Conservation (phyloP, 2,888 invertebrate species). For the Leptopterna dolabrata region DNA sequence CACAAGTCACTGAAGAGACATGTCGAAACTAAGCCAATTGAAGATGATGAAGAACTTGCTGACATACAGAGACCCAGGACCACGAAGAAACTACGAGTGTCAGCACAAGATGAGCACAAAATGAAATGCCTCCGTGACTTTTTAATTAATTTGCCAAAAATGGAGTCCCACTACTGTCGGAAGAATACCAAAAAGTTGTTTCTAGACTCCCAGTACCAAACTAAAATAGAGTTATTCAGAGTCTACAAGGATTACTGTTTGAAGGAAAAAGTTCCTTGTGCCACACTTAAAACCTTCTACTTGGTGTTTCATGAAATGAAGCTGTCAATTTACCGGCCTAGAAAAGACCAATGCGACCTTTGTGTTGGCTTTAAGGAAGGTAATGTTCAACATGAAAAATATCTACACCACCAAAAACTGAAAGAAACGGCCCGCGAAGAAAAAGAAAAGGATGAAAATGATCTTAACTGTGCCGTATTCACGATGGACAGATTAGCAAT, state of each 20-base stretch:
- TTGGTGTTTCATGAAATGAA: too few relatives aligned
- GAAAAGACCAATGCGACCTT: too few relatives aligned
- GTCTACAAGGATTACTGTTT: not conserved
- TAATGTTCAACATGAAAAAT: too few relatives aligned
- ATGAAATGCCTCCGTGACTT: not conserved
- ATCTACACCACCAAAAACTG: too few relatives aligned
- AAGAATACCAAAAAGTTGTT: not conserved
- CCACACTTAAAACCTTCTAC: not conserved
- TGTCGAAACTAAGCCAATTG: not conserved
- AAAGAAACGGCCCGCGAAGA: too few relatives aligned
- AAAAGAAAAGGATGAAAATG: too few relatives aligned
- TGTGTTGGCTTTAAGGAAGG: too few relatives aligned
- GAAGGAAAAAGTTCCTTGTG: not conserved
- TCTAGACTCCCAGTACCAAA: not conserved
- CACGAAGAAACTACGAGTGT: not conserved
- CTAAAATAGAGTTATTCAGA: not conserved
- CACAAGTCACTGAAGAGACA: not conserved
- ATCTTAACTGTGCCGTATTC: too few relatives aligned
- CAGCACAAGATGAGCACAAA: not conserved
- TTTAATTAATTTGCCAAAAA: not conserved
- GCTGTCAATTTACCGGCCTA: too few relatives aligned
- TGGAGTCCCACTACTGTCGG: not conserved
- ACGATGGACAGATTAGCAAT: too few relatives aligned
- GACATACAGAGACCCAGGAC: not conserved
- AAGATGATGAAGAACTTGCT: not conserved